Conservation (phyloP, 2,888 invertebrate genomes). For the Endomychus coccineus region DNA sequence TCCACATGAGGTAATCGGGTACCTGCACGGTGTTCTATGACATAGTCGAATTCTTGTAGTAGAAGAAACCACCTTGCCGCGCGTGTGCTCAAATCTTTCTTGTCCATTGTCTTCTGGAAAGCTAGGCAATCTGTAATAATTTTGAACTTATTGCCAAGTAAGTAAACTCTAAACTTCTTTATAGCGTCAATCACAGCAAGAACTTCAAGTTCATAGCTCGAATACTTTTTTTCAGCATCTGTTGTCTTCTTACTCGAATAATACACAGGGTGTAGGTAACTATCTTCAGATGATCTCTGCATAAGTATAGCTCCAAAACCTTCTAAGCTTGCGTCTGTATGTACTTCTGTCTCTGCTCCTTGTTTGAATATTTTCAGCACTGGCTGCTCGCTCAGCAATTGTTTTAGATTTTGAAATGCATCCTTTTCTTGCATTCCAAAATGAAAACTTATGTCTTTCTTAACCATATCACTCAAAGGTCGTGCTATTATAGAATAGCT, state of each 20-base stretch:
- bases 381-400: too few species aligned
- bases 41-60: slow-evolving; percentile 12
- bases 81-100: slow-evolving; percentile 18
- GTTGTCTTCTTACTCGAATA: slow-evolving; percentile 30
- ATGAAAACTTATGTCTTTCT: slow-evolving; percentile 24
- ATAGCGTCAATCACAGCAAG: slow-evolving; percentile 27
- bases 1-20: slow-evolving; percentile 6
- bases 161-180: slow-evolving; percentile 25
- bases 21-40: slow-evolving; percentile 10
- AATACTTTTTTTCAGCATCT: slow-evolving; percentile 23
- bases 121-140: slow-evolving; percentile 30
- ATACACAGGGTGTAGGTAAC: slow-evolving; percentile 27
- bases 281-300: slow-evolving; percentile 19
- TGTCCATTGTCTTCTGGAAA: slow-evolving; percentile 17
- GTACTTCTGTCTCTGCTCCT: slow-evolving; percentile 28
- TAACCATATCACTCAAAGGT: slow-evolving; percentile 23
- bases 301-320: slow-evolving; percentile 28
- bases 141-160: slow-evolving; percentile 25
- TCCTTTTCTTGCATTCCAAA: too few species aligned
- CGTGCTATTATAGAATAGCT: slow-evolving; percentile 22
- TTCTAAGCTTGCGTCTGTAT: slow-evolving; percentile 28
- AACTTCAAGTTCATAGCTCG: slow-evolving; percentile 31
- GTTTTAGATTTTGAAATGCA: too few species aligned
- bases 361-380: slow-evolving; percentile 25
- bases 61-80: slow-evolving; percentile 14